Percentiles rank a stretch among this genome's conserved stretches.
Conservation (phyloP, 2,888 invertebrate species). For the Oasisia sp. region DNA sequence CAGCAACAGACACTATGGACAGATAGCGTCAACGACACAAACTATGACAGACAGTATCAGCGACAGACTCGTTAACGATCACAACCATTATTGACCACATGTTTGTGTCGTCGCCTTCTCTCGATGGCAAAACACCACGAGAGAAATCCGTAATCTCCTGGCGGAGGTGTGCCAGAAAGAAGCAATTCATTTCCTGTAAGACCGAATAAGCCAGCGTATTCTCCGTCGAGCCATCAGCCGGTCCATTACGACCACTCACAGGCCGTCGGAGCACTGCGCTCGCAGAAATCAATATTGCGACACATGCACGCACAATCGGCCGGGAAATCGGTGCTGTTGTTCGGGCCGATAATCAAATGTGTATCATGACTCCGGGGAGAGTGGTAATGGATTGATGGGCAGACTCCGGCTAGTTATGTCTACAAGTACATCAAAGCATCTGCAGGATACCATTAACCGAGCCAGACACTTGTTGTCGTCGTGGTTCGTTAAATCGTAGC, state of each 20-base stretch:
- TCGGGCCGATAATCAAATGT: constrained; percentile 6
- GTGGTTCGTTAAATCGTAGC: neutral
- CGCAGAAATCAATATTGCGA: neutral
- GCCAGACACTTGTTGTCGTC: neutral
- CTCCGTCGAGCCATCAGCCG: neutral
- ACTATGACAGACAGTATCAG: neutral
- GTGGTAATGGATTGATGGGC: neutral
- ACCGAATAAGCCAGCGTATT: neutral
- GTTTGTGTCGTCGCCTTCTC: neutral
- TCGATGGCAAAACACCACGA: constrained; percentile 2
- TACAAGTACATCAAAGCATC: neutral
- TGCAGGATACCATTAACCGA: neutral
- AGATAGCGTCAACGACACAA: neutral
- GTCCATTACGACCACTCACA: neutral
- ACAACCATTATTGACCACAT: neutral
- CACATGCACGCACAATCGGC: neutral
- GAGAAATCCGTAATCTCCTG: neutral
- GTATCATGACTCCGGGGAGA: neutral
- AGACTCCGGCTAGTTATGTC: neutral
- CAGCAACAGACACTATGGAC: neutral
- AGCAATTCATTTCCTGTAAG: constrained; percentile 12
- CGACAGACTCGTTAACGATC: neutral
- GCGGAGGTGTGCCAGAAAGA: neutral
- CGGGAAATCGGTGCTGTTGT: constrained; percentile 13
- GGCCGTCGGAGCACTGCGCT: neutral